phyloP scores from a whole-genome alignment of 2,888 invertebrate species.

The Papilio protenor region DNA sequence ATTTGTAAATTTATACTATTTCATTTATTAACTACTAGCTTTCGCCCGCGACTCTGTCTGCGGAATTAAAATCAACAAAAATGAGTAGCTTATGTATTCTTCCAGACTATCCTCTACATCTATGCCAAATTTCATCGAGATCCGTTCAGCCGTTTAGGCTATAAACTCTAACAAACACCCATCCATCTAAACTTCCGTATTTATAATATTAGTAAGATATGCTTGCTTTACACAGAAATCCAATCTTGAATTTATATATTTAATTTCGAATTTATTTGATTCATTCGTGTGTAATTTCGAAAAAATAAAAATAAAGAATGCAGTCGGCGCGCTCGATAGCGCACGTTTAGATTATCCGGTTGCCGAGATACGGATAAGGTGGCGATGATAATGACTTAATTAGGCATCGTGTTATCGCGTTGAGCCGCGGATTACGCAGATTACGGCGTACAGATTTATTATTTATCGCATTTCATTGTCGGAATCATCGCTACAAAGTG shows the following conservation, averaged over 20 bases:
- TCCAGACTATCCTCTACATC: too few species aligned
- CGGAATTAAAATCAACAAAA: too few species aligned
- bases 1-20: too few species aligned
- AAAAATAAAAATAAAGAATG: not conserved
- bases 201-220: not conserved
- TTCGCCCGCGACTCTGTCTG: too few species aligned
- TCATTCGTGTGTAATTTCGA: not conserved
- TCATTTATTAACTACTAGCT: too few species aligned
- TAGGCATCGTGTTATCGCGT: constrained; percentile 65
- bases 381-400: constrained; percentile 59
- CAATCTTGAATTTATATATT: not conserved
- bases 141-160: too few species aligned
- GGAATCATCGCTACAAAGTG: constrained; percentile 62
- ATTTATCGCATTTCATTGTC: constrained; percentile 64
- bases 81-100: too few species aligned
- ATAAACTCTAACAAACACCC: too few species aligned
- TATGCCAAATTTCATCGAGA: too few species aligned
- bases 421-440: constrained; percentile 66
- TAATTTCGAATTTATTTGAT: not conserved
- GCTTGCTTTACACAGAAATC: not conserved
- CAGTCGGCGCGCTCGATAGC: constrained; percentile 49
- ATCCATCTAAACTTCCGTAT: too few species aligned
- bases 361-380: constrained; percentile 53
- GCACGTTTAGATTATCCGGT: constrained; percentile 53
- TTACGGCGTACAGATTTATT: constrained; percentile 72